phyloP scores from a whole-genome alignment of 2,113 vertebrate genomes.

The Nestor notabilis region DNA sequence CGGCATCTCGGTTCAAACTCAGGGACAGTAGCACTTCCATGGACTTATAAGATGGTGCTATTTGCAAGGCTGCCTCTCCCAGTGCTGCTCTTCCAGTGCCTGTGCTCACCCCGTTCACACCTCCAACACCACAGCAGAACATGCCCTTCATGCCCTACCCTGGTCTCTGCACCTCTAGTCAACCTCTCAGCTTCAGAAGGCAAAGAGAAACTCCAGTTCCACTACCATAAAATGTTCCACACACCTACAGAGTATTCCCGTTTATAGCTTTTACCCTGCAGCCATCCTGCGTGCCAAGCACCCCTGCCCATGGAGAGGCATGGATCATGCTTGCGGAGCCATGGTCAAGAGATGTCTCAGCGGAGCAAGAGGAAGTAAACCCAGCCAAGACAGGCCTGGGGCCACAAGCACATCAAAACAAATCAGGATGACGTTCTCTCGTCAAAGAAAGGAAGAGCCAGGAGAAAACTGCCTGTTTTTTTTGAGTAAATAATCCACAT shows the following conservation, averaged over 20 bases:
- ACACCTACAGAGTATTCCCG: not conserved
- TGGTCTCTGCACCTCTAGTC: not conserved
- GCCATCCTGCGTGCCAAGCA: not conserved
- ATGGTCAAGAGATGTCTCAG: not conserved
- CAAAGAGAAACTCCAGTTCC: not conserved
- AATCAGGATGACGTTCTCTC: not conserved
- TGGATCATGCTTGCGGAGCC: not conserved
- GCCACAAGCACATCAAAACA: not conserved
- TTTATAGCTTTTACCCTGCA: not conserved
- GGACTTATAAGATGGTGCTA: accelerated
- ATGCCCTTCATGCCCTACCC: accelerated
- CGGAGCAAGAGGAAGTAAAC: not conserved
- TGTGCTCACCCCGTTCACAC: accelerated
- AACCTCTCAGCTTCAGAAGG: not conserved
- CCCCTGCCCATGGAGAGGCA: accelerated
- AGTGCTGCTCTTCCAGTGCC: not conserved
- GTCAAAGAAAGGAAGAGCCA: not conserved
- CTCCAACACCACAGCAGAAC: accelerated
- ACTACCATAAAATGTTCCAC: not conserved
- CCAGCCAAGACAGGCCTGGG: not conserved
- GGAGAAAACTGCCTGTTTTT: not conserved
- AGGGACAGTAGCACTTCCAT: accelerated
- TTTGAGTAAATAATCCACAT: not conserved
- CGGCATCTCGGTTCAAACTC: not conserved
- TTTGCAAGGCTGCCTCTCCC: not conserved